phyloP scores from a whole-genome alignment of 2,113 vertebrate species.

The Tonatia bakeri region DNA sequence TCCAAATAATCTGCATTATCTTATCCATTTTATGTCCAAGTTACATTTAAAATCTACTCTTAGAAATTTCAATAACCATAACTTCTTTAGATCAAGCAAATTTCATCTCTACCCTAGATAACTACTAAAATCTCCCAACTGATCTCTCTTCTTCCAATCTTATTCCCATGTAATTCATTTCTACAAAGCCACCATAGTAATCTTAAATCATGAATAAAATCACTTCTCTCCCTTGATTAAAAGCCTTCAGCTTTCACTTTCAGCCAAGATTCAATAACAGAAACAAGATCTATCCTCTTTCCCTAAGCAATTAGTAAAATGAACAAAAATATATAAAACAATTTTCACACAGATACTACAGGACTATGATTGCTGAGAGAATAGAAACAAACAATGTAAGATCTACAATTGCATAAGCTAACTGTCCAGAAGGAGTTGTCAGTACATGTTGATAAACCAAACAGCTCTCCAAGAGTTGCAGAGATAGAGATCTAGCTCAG shows the following conservation, averaged over 20 bases:
- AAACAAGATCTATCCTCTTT: not conserved
- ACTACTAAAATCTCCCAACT: not conserved
- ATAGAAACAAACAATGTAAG: not conserved
- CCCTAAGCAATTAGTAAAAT: not conserved
- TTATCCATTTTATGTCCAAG: not conserved
- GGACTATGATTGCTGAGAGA: not conserved
- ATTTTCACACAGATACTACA: not conserved
- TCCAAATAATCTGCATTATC: not conserved
- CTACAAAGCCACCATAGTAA: not conserved
- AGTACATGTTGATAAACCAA: not conserved
- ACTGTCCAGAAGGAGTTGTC: not conserved
- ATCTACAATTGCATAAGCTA: not conserved
- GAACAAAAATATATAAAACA: not conserved
- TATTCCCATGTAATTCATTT: constrained; percentile 10
- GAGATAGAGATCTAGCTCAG: not conserved
- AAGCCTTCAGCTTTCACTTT: constrained; percentile 36
- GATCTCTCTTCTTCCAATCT: not conserved
- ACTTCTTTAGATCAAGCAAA: not conserved
- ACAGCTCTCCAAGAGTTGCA: not conserved
- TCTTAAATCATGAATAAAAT: constrained; percentile 32
- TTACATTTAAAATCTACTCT: not conserved
- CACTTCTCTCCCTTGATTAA: constrained; percentile 18
- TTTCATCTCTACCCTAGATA: not conserved
- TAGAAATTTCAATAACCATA: not conserved
- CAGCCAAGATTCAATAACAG: not conserved